Percentiles rank a stretch among this genome's conserved stretches.
These are phyloP conservation scores for Drosophila bocki DNA, from an alignment of 1,140 invertebrate genomes.

Conservation along the genomic window DNA sequence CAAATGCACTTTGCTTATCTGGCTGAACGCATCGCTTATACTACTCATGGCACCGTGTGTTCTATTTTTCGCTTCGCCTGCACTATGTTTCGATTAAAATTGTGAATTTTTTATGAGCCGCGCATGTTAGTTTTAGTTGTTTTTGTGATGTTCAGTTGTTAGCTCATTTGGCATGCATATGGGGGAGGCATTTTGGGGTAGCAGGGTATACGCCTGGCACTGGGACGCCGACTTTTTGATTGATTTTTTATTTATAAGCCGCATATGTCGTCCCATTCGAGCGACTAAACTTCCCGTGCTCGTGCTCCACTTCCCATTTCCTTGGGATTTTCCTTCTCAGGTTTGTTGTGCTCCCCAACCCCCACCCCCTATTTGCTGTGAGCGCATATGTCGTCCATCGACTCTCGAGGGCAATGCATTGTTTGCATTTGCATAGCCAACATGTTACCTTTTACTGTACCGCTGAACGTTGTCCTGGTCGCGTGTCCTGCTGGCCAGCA, in stretches of 20 bases:
- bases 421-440: conserved; percentile 69
- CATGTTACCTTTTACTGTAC: conserved; percentile 26
- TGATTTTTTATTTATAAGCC: conserved; percentile 80
- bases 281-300: conserved; percentile 12
- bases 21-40: conserved; percentile 51
- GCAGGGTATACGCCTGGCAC: not conserved
- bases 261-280: conserved; percentile 65
- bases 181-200: not conserved
- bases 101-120: conserved; percentile 77
- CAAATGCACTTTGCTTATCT: conserved; percentile 50
- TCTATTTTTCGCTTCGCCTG: conserved; percentile 67
- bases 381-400: conserved; percentile 66
- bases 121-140: conserved; percentile 44
- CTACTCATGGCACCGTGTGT: conserved; percentile 43
- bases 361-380: not conserved
- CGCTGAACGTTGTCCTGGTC: conserved; percentile 28
- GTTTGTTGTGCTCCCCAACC: not conserved
- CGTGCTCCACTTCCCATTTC: conserved; percentile 12
- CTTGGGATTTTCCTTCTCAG: conserved; percentile 14
- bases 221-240: conserved; percentile 59
- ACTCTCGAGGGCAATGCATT: conserved; percentile 68
- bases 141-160: conserved; percentile 31
- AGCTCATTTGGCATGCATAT: conserved; percentile 65
- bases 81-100: conserved; percentile 82
- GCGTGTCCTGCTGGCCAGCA: conserved; percentile 52